Conservation (phyloP, 1,140 invertebrate genomes). For the Drosophila arizonae region DNA sequence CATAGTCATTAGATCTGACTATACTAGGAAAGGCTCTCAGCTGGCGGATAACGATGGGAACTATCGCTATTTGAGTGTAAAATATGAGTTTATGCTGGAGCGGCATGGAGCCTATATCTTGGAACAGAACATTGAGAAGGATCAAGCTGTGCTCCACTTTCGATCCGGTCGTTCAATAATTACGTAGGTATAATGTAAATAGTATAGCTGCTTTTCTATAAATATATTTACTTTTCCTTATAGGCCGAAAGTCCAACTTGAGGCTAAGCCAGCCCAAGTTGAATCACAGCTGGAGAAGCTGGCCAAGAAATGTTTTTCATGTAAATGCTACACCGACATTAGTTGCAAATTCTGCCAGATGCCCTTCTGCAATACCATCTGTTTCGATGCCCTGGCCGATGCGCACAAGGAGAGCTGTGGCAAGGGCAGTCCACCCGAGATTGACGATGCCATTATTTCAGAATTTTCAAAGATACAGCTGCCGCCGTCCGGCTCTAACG, state of each 20-base stretch:
- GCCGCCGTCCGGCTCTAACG: constrained; percentile 43
- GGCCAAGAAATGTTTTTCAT: constrained; percentile 32
- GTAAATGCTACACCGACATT: constrained; percentile 40
- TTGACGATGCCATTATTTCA: not conserved
- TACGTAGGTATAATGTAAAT: constrained; percentile 15
- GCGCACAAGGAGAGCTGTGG: constrained; percentile 39
- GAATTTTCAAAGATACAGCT: constrained; percentile 17
- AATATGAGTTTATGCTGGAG: constrained; percentile 51
- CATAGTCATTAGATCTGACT: constrained; percentile 48
- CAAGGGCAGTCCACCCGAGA: constrained; percentile 3
- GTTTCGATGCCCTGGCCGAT: constrained; percentile 30
- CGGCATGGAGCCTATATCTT: constrained; percentile 32
- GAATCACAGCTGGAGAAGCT: not conserved
- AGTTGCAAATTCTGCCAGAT: constrained; percentile 50
- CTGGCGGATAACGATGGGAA: constrained; percentile 33
- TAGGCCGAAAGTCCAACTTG: constrained; percentile 5
- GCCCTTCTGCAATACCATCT: constrained; percentile 49
- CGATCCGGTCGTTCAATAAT: constrained; percentile 42
- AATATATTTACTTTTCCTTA: not conserved
- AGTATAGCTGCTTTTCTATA: too few relatives aligned
- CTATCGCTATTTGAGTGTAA: constrained; percentile 49
- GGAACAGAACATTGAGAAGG: not conserved
- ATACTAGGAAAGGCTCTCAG: constrained; percentile 36
- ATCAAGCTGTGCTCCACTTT: constrained; percentile 13
- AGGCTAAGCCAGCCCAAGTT: not conserved